Evolutionary conservation across 2,888 invertebrate species (phyloP), one percentile per base, ranked within the genome.

Genomic region (Cryptocephalus moraei): DNA sequence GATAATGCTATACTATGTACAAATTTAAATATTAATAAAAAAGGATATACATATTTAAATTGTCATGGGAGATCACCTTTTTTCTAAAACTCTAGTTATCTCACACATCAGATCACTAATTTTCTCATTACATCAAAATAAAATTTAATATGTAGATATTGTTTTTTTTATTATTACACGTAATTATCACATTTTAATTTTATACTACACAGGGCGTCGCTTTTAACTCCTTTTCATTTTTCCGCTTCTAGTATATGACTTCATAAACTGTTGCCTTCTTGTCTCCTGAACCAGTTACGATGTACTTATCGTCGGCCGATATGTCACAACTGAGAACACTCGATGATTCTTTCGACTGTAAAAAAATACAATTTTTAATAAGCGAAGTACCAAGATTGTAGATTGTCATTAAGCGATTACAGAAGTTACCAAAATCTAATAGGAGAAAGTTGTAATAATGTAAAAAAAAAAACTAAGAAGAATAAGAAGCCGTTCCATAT

Each of bases 291-390:
- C 96, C 96, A 42, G 96, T 96, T 62, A 96, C 93, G 64, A 96
- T 93, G 75, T 90, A 95, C 73, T 94, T 94, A 76, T 97, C 96
- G 73, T 97, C 96, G 51, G 88, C 82, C 55, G 95, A 93, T 73
- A 96, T 93, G 80, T 96, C 96, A 79, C 96, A 97, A 75, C 94
- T 93, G 64, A 97, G 80, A 68, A 96, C 95, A 66, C 95, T 95
- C 61, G 94, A 94, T 47, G 93, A 91, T 76, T 97, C 96, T 75
- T 95, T 94, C 43, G 88, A 87, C 89, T 89, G 76, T 32, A 78
- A 78, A 56, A 59, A 62, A 66, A 36, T 9, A 11, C 6, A 36
- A 36, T 4, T 36, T 36, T 11, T 36, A 11, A 6, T 11, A 2
- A 36, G 36, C 6, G 3, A 36, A 36, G 12, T 36, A 6, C 2